Base-by-base conservation (phyloP, 1,140 invertebrate species). In the Ridgeia piscesae region DNA sequence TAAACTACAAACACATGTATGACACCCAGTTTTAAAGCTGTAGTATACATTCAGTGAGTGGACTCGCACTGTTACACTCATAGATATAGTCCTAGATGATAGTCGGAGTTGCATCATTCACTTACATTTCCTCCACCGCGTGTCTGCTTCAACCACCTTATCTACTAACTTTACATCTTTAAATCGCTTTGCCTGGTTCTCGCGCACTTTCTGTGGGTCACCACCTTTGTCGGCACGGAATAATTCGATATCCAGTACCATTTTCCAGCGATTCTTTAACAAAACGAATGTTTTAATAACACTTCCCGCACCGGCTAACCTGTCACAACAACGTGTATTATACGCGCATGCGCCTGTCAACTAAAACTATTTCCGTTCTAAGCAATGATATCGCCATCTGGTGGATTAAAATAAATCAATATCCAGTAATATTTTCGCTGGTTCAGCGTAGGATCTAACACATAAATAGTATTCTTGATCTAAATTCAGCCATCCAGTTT, bases 171-270 rank as follows among this genome's bases (percentile, higher is more conserved):
- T 97, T 0, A 98, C 98, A 97, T 99, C 98, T 96, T 99, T 99
- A 96, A 98, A 99, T 42, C 99, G 97, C 94, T 98, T 98, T 35
- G 96, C 97, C 96, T 99, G 99, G 95, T 99, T 99, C 94, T 99
- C 97, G 31, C 98, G 97, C 34, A 99, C 97, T 95, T 98, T 97
- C 27, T 98, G 97, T 0, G 98, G 98, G 96, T 99, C 97, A 33
- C 98, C 98, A 34, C 99, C 99, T 96, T 99, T 99, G 94, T 99
- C 99, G 2, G 97, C 97, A 89, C 99, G 98, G 95, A 99, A 99
- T 91, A 99, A 96, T 96, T 99, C 99, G 94, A 99, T 97, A 96
- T 99, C 99, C n/a, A 99, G 96, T 91, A 99, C 99, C 99, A 99
- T 99, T 92, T 94, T 77, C 14, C 17, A 77, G 2, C 58, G 58